Percentiles rank a stretch among this genome's conserved stretches.
Conservation (phyloP, 2,113 vertebrate genomes). For the Aspiorhynchus laticeps region DNA sequence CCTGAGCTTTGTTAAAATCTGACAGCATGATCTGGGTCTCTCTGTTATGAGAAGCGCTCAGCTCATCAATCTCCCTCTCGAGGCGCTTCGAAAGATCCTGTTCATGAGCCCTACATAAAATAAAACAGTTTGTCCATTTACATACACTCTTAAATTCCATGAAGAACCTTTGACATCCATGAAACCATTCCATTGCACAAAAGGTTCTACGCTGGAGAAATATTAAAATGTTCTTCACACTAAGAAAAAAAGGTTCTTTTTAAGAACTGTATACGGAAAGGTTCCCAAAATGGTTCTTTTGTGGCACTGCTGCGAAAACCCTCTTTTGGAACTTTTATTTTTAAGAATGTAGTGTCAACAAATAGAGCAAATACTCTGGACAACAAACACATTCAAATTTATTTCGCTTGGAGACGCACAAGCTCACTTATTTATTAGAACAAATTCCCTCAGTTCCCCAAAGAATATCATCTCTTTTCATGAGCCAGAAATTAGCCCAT, state of each 20-base stretch:
- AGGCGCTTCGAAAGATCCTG: constrained; percentile 94
- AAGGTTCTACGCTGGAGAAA: neutral
- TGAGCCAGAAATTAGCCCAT: neutral
- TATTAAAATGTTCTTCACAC: neutral
- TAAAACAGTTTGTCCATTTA: neutral
- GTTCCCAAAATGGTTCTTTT: neutral
- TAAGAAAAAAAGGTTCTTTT: neutral
- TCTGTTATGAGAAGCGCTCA: constrained; percentile 86
- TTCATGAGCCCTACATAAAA: constrained; percentile 85
- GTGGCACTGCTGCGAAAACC: neutral
- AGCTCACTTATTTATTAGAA: neutral
- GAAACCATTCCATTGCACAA: neutral
- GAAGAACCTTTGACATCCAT: neutral
- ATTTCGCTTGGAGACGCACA: neutral
- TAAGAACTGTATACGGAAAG: neutral
- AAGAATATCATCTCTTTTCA: neutral
- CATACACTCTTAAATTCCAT: neutral
- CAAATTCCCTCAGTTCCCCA: neutral
- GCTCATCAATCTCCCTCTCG: constrained; percentile 88
- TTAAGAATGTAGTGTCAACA: neutral
- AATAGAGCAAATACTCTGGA: neutral
- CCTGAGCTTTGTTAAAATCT: constrained; percentile 98
- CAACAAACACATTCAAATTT: neutral
- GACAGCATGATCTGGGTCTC: constrained; percentile 93
- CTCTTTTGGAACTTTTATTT: neutral